A percentile compares a stretch with the other conserved stretches of the same genome.
Evolutionary conservation across 2,797 vertebrate genomes (phyloP).

Genomic region (Graptemys geographica): DNA sequence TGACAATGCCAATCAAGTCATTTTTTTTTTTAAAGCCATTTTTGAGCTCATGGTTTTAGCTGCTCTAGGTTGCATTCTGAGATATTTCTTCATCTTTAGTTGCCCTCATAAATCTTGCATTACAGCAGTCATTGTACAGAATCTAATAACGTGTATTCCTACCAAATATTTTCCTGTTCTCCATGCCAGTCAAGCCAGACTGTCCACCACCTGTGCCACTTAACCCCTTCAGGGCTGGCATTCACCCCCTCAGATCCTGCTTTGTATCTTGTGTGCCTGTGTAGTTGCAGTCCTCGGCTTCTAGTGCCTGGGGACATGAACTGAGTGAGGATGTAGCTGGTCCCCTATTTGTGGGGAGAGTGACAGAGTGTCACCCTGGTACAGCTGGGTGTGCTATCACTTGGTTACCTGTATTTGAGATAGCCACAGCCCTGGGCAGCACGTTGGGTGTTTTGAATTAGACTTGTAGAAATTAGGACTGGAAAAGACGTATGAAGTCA

Average conservation of each 20-base stretch:
- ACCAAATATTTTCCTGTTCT: rapidly evolving
- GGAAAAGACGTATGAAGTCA: neutral
- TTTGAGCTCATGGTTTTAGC: neutral
- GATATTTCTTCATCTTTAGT: neutral
- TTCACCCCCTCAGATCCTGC: neutral
- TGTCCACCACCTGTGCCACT: neutral
- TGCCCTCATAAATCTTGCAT: constrained; percentile 11
- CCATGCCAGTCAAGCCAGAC: neutral
- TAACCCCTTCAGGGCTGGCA: neutral
- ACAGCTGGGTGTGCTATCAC: neutral
- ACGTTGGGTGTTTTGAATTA: neutral
- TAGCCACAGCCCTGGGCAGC: neutral
- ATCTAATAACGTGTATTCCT: neutral
- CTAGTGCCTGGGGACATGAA: neutral
- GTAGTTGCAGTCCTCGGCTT: neutral
- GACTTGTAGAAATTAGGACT: neutral
- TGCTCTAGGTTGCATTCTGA: neutral
- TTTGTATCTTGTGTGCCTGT: neutral
- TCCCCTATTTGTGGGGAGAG: neutral
- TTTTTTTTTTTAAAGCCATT: neutral
- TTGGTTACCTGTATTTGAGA: neutral
- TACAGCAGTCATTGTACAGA: neutral
- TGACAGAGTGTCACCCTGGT: neutral
- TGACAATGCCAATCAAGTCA: constrained; percentile 17
- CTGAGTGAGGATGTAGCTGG: neutral